A percentile compares a stretch with the other conserved stretches of the same genome.
Conservation (phyloP, 2,797 vertebrate species). For the Micrastur ruficollis region DNA sequence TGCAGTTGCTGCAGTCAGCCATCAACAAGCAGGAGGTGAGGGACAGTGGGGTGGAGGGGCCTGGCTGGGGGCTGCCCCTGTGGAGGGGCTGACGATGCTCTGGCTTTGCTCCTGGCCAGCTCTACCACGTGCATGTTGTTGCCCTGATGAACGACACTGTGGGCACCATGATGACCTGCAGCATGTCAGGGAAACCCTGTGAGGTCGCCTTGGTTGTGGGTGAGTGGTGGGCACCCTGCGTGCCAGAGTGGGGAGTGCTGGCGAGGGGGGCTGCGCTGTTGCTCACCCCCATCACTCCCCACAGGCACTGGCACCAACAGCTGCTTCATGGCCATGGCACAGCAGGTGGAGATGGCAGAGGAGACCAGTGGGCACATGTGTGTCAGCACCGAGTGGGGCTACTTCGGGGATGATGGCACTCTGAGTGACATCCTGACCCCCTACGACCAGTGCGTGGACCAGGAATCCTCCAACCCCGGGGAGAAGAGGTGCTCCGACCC, state of each 20-base stretch:
- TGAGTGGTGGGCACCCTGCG: not conserved
- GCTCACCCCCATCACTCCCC: not conserved
- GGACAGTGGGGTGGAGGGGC: fast-evolving
- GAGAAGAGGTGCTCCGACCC: constrained; percentile 70
- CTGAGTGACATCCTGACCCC: constrained; percentile 73
- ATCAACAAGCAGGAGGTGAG: constrained; percentile 70
- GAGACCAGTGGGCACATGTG: constrained; percentile 79
- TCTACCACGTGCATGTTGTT: constrained; percentile 71
- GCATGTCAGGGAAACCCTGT: constrained; percentile 68
- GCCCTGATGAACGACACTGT: constrained; percentile 86
- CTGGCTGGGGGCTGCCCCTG: fast-evolving
- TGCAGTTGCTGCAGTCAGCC: constrained; percentile 78
- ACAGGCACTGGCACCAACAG: constrained; percentile 83
- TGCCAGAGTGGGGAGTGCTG: not conserved
- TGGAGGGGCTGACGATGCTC: not conserved
- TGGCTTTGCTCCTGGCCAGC: constrained; percentile 41
- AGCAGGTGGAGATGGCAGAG: constrained; percentile 69
- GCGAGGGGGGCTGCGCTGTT: fast-evolving
- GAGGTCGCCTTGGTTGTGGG: constrained; percentile 82
- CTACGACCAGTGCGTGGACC: constrained; percentile 77
- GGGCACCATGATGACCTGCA: constrained; percentile 87
- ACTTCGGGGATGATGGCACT: constrained; percentile 74
- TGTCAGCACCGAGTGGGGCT: constrained; percentile 86
- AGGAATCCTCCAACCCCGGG: constrained; percentile 73
- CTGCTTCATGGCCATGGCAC: constrained; percentile 87